Conservation (phyloP, 2,888 invertebrate species). For the Callyntrura sp. region DNA sequence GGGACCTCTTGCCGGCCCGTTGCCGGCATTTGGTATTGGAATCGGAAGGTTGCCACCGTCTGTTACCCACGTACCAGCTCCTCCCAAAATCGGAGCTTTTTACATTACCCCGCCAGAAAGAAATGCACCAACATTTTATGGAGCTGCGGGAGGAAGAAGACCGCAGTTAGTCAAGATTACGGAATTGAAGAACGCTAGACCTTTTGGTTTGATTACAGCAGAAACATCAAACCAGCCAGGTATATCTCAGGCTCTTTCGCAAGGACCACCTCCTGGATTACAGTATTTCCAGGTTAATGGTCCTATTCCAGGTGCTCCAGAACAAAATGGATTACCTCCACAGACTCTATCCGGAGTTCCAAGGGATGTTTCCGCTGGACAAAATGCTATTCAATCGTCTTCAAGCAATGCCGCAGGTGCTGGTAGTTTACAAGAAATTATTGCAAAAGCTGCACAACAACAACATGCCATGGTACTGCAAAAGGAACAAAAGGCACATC, state of each 20-base stretch:
- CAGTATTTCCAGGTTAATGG: conserved; percentile 24
- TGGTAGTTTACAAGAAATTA: conserved; percentile 63
- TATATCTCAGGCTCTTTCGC: background rate
- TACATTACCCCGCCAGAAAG: conserved; percentile 60
- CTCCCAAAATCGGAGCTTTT: conserved; percentile 56
- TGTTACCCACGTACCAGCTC: conserved; percentile 30
- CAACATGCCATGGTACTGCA: conserved; percentile 64
- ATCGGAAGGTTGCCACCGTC: conserved; percentile 25
- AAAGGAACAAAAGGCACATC: conserved; percentile 67
- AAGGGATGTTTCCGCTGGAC: too few relatives aligned
- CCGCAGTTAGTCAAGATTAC: conserved; percentile 27
- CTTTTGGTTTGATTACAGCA: conserved; percentile 5
- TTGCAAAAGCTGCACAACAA: conserved; percentile 71
- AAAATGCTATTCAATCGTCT: conserved; percentile 10
- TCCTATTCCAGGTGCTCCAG: background rate
- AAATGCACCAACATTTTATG: conserved; percentile 42
- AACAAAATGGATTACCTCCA: background rate
- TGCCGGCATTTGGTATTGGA: background rate
- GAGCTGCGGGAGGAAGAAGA: background rate
- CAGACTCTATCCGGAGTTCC: conserved; percentile 7
- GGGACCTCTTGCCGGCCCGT: background rate
- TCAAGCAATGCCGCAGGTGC: background rate
- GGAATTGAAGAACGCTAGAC: conserved; percentile 33
- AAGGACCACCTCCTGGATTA: background rate
- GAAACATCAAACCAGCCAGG: conserved; percentile 33